Evolutionary conservation across 1,140 invertebrate genomes (phyloP), one percentile per base, ranked within the genome.

Genomic region (Anadara kagoshimensis): DNA sequence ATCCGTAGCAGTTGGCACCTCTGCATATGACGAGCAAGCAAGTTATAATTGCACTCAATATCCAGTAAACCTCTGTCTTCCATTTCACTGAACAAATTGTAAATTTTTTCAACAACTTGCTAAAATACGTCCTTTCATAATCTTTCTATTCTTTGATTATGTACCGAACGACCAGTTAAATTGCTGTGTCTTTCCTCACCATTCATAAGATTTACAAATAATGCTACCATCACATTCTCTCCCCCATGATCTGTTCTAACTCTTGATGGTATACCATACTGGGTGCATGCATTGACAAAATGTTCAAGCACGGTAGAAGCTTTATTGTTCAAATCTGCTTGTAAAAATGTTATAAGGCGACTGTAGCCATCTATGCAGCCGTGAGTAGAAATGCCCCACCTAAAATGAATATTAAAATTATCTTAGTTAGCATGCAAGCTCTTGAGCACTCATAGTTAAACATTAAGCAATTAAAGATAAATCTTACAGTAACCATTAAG

Each of bases 71-170:
- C 8, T 16, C 26, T 14, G 12, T 57, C 57, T 47, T 69, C 66
- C 18, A 74, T 7, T 12, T 63, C 16, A 51, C 41, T 36, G 24
- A 66, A 73, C 14, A 57, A 20, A 7, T 58, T 10, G 22, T 53
- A 20, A 44, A 58, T 74, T 5, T 29, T 22, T 1, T 10, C 24
- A 14, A 47, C 59, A 41, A 75, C 64, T 4, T 45, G n/a, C 26
- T 44, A 7, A 54, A 20, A 58, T 16, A 79, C 49, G n/a, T 79
- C 76, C 1, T 76, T 44, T 76, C 59, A 71, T n/a, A 71, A 12
- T 29, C 61, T 36, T 47, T 56, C 69, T 1, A 64, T 71, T 53
- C 61, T 44, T 18, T 71, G 59, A 36, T 71, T 64, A 22, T 71
- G 69, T 0, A 57, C 53, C 4, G 69, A 71, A 10, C 43, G 20